These are phyloP conservation scores for Lepus oiostolus DNA, from an alignment of 2,797 vertebrate species.

Conservation along the genomic window DNA sequence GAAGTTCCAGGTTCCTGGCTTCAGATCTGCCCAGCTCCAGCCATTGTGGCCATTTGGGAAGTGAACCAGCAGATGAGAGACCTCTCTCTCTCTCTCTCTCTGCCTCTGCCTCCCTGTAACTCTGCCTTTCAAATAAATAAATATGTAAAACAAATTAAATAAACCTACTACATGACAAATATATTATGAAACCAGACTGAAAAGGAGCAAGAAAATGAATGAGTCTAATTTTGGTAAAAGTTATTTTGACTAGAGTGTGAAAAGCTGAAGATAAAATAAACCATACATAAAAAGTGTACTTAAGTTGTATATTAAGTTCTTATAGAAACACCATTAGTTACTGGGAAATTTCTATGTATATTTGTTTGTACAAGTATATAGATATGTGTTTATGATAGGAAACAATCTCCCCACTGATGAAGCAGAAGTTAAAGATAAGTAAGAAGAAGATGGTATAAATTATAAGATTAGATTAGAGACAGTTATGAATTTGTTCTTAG, in stretches of 20 bases:
- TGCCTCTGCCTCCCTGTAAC: too few species aligned
- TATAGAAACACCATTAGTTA: neutral
- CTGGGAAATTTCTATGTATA: neutral
- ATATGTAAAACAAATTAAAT: too few species aligned
- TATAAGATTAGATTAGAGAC: neutral
- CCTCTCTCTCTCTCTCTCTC: too few species aligned
- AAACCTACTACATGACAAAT: neutral
- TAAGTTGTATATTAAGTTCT: neutral
- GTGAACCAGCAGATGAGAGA: too few species aligned
- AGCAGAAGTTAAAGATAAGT: neutral
- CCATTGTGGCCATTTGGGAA: too few species aligned
- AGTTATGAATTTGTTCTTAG: neutral
- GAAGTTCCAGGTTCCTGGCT: too few species aligned
- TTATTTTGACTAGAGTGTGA: neutral
- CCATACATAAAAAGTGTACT: neutral
- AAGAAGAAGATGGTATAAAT: neutral
- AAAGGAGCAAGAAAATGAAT: neutral
- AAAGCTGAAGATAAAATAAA: neutral
- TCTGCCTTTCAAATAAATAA: too few species aligned
- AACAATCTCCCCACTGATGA: neutral
- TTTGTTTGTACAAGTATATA: neutral
- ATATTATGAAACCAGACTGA: neutral
- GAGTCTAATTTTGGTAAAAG: neutral
- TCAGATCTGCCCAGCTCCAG: too few species aligned
- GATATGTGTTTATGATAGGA: neutral